phyloP scores from a whole-genome alignment of 2,113 vertebrate species.

The Fulmarus glacialis region DNA sequence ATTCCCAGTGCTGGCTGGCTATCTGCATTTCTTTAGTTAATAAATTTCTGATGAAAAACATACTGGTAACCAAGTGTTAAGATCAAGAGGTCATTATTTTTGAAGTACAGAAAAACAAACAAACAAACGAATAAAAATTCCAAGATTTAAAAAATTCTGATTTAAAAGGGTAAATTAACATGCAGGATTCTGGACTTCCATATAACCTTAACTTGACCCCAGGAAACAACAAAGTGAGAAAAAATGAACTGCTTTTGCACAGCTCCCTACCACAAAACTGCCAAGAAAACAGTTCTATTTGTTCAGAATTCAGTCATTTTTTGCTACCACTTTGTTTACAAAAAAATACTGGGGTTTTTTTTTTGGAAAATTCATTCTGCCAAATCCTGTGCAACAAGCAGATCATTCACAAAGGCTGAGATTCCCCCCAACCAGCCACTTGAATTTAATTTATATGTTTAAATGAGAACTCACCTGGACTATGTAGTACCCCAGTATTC shows the following conservation, averaged over 20 bases:
- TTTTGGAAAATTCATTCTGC: neutral
- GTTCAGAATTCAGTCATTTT: neutral
- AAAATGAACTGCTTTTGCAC: neutral
- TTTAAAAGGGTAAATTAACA: neutral
- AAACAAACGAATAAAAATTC: neutral
- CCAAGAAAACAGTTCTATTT: neutral
- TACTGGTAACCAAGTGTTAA: neutral
- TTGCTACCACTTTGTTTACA: neutral
- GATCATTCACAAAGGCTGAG: neutral
- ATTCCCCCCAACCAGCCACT: neutral
- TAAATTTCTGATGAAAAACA: neutral
- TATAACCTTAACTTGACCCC: neutral
- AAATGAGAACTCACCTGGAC: neutral
- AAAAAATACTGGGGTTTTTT: neutral
- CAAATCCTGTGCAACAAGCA: neutral
- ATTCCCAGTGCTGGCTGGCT: neutral
- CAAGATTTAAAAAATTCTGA: neutral
- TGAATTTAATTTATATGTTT: neutral
- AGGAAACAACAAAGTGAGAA: neutral
- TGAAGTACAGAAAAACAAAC: neutral
- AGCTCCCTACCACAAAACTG: neutral
- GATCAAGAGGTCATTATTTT: neutral
- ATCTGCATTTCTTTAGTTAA: neutral
- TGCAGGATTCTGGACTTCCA: neutral
- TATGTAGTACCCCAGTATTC: rapidly evolving